Base-by-base conservation (phyloP, 2,888 invertebrate genomes). In the Dendrolimus pini region DNA sequence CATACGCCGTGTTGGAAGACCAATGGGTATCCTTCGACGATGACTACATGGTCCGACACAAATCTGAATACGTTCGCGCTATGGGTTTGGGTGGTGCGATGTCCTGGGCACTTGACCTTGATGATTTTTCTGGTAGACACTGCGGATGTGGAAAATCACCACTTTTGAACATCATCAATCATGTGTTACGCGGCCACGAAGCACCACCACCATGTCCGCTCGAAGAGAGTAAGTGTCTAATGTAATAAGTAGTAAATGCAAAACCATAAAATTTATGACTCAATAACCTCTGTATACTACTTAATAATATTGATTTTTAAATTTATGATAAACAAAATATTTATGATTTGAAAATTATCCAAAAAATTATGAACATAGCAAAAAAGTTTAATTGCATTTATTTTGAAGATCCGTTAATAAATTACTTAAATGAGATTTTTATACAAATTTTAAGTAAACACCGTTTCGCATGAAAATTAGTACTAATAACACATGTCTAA, bases 1-100 rank as follows among this genome's bases (percentile, higher is more conserved):
- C 98, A 0, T 97, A 97, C 74, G 96, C 97, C 0, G 95, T 94
- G 65, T 85, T 92, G 60, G 91, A 94, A 41, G 96, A 97, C 77
- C 98, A 98, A 72, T 98, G 98, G 98, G 97, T 97, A 7, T 96
- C 97, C 8, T 98, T 97, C 71, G 98, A 98, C 74, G 98, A 98
- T 78, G 93, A 94, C 52, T 93, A 93, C 52, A 97, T 97, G 93
- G 94, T 96, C 18, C 92, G 94, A 41, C 94, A 96, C 69, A 98
- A 98, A 82, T 94, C 96, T 3, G 94, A 96, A 71, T 97, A 94
- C 72, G 93, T 97, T 8, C 94, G 94, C 61, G 92, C 94, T 1
- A 94, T 96, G 92, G 94, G 94, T 0, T 89, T 98, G 6, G 97
- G 95, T 13, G 97, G 97, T 52, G 95, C 95, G 54, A 97, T 97